These are phyloP conservation scores for Pandion haliaetus DNA, from an alignment of 2,113 vertebrate genomes.

Conservation along the genomic window DNA sequence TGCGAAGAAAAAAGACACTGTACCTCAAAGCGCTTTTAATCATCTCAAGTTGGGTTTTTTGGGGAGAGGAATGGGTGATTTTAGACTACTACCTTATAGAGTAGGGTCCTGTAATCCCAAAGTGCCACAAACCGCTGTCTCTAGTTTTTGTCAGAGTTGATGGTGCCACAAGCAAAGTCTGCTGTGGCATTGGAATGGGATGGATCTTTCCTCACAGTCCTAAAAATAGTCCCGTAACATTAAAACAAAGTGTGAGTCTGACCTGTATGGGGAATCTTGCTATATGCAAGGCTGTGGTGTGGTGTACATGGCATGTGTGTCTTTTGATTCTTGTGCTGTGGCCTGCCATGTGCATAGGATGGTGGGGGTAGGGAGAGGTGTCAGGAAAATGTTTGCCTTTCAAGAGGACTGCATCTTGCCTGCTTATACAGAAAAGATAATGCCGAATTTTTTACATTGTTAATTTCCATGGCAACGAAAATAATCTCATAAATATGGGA, in stretches of 20 bases:
- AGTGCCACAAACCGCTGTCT: background rate
- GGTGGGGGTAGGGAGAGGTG: background rate
- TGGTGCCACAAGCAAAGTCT: background rate
- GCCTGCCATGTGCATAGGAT: background rate
- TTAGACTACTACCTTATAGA: background rate
- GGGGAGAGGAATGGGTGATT: background rate
- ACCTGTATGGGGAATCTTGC: background rate
- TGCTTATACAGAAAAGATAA: background rate
- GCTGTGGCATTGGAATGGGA: background rate
- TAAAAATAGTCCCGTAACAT: background rate
- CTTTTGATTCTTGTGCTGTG: background rate
- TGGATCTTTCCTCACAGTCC: background rate
- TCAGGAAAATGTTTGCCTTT: background rate
- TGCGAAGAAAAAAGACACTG: background rate
- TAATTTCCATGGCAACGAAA: conserved; percentile 49
- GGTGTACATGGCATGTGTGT: accelerated
- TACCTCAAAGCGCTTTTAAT: background rate
- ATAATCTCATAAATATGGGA: conserved; percentile 53
- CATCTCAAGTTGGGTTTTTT: background rate
- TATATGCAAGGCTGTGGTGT: background rate
- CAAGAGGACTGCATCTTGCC: background rate
- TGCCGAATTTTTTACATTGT: background rate
- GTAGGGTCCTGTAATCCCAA: background rate
- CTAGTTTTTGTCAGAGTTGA: background rate
- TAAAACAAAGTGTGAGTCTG: background rate